Conservation (phyloP, 1,140 invertebrate species). For the Gonatopus flavifemur region DNA sequence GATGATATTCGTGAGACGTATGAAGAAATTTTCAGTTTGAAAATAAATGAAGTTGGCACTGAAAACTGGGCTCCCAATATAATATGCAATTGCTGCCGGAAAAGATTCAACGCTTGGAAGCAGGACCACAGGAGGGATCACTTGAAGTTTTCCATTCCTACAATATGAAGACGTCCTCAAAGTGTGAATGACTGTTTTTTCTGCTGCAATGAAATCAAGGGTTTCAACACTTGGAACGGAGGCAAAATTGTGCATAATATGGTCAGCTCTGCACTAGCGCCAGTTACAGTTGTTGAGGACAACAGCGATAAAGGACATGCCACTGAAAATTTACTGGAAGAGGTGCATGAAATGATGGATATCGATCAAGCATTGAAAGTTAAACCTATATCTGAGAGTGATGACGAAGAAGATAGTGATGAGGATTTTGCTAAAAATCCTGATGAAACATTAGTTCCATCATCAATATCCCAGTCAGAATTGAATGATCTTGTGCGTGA, state of each 20-base stretch:
- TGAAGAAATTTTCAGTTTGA: no score
- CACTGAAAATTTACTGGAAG: not conserved
- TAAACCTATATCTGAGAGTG: no score
- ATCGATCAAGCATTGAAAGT: no score
- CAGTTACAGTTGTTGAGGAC: not conserved
- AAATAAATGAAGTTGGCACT: no score
- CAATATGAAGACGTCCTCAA: conserved; percentile 5
- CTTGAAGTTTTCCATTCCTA: conserved; percentile 1
- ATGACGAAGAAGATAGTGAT: no score
- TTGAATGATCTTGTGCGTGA: conserved; percentile 40
- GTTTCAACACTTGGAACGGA: conserved; percentile 9
- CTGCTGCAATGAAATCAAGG: conserved; percentile 14
- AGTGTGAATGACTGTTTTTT: conserved; percentile 10
- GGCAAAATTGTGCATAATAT: conserved; percentile 11
- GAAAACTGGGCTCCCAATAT: no score
- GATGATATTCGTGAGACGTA: no score
- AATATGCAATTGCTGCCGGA: no score
- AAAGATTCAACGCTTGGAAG: no score
- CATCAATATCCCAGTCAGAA: conserved; percentile 22
- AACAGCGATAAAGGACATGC: not conserved
- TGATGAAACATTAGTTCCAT: conserved; percentile 3
- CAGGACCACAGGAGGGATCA: no score
- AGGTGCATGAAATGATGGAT: not conserved
- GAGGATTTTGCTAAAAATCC: not conserved
- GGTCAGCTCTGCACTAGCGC: not conserved